phyloP scores from a whole-genome alignment of 2,113 vertebrate genomes.

The Dromaius novaehollandiae region DNA sequence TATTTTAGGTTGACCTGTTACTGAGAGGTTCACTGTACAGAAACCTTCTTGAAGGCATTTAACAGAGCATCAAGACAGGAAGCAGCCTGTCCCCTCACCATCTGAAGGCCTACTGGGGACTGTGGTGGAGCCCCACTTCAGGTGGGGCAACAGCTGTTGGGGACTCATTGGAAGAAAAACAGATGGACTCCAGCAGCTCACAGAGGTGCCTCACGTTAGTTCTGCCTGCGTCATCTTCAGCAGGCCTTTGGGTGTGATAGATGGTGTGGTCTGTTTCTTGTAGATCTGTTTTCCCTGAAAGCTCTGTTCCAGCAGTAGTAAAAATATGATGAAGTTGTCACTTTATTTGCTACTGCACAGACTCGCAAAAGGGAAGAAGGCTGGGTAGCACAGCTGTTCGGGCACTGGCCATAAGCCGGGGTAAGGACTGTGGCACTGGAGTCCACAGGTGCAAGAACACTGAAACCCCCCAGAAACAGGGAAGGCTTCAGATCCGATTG shows the following conservation, averaged over 20 bases:
- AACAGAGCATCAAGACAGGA: not conserved
- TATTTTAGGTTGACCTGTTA: not conserved
- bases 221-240: not conserved
- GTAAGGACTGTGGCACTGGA: not conserved
- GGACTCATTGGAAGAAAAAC: not conserved
- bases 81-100: not conserved
- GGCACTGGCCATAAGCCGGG: rapidly evolving
- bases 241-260: not conserved
- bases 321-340: not conserved
- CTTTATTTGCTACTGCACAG: rapidly evolving
- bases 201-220: not conserved
- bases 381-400: not conserved
- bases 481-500: not conserved
- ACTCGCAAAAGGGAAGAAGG: not conserved
- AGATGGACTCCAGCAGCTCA: not conserved
- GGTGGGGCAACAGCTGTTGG: not conserved
- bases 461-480: not conserved
- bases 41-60: not conserved
- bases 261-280: not conserved
- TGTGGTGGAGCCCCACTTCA: not conserved
- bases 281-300: not conserved
- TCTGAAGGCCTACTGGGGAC: not conserved
- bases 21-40: not conserved
- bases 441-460: rapidly evolving
- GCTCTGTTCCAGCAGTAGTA: not conserved